phyloP scores from a whole-genome alignment of 2,888 invertebrate genomes.

The Eueremaeus valkanovi region DNA sequence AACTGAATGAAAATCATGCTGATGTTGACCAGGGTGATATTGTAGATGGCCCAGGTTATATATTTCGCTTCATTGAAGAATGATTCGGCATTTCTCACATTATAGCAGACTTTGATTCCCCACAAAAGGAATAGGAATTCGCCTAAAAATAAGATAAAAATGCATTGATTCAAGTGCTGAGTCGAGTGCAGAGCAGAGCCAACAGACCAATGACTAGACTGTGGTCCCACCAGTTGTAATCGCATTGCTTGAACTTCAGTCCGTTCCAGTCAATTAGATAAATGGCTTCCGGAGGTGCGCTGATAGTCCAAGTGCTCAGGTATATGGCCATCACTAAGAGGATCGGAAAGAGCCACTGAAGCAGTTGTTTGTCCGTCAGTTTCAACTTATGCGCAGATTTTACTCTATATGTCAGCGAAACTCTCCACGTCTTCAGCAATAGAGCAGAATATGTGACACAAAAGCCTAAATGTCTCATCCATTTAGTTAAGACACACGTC shows the following conservation, averaged over 20 bases:
- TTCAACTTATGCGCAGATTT: conserved; percentile 90
- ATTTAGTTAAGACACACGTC: conserved; percentile 83
- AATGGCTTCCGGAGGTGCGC: conserved; percentile 71
- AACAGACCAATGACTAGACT: conserved; percentile 74
- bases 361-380: conserved; percentile 81
- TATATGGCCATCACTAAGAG: conserved; percentile 83
- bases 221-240: conserved; percentile 92
- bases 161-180: background rate
- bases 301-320: conserved; percentile 83
- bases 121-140: conserved; percentile 54
- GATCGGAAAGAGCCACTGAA: conserved; percentile 90
- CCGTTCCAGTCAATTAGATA: conserved; percentile 55
- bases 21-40: conserved; percentile 85
- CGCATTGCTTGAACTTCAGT: conserved; percentile 81
- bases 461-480: conserved; percentile 89
- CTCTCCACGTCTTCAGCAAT: conserved; percentile 91
- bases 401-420: conserved; percentile 84
- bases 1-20: conserved; percentile 90
- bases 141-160: conserved; percentile 48
- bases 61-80: conserved; percentile 86
- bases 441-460: conserved; percentile 87
- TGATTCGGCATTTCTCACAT: conserved; percentile 72
- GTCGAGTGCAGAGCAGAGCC: too few relatives aligned
- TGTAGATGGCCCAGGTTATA: conserved; percentile 91
- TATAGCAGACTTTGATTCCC: conserved; percentile 55